Evolutionary conservation across 2,888 invertebrate species (phyloP), one percentile per base, ranked within the genome.

Genomic region (Eristalinus aeneus): DNA sequence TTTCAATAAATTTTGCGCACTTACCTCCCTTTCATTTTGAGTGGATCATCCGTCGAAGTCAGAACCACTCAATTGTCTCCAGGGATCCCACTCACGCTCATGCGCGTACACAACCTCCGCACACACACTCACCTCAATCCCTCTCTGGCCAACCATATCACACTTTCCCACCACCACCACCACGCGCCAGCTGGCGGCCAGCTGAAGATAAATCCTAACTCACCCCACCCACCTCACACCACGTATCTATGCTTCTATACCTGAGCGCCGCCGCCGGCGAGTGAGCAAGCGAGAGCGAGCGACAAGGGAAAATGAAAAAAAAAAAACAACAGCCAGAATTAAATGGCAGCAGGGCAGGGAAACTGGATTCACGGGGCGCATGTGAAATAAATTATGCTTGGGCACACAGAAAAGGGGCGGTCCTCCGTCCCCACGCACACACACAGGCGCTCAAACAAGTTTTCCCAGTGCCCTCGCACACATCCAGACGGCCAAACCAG

Each of bases 191-290:
- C 34, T n/a, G 31, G 8, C 9, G 5, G 61, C 72, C 81, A 85
- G 85, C 85, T 85, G 85, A 85, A 85, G 77, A 71, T 75, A 80
- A 63, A 68, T 81, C 81, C 67, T 76, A 69, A 73, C 68, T 81
- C 85, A 85, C 68, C 81, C 85, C 85, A 85, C 85, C 85, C 81
- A 85, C 85, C 72, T 77, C 60, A 61, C 11, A 36, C 32, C 54
- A 58, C 39, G 64, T 58, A 75, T 76, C 67, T 76, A 72, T 56
- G 61, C 32, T 69, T 53, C 23, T 56, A 11, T 76, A 85, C 81
- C 85, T 76, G 80, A 16, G 23, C 56, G 20, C 23, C 64, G 11
- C 27, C 27, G 27, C 27, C 27, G 27, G 2, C 63, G 54, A 61
- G 23, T 36, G 63, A 78, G 27, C 65, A 11, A 56, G 23, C 11